A percentile compares a stretch with the other conserved stretches of the same genome.
Evolutionary conservation across 2,888 invertebrate species (phyloP).

Genomic region (Tinea semifulvella): DNA sequence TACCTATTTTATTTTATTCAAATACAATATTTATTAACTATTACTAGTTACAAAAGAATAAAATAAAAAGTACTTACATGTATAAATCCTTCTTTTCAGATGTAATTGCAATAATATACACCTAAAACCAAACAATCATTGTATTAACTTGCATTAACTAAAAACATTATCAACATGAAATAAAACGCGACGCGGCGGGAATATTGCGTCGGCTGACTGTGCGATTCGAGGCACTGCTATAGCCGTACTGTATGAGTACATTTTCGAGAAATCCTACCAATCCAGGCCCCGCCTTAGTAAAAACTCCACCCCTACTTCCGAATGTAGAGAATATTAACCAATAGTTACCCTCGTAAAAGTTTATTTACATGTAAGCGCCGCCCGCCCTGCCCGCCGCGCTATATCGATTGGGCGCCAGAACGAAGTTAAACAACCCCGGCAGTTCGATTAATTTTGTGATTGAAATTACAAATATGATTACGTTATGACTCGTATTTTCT

Average conservation of each 20-base stretch:
- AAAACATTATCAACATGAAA: too few species aligned
- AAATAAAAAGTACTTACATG: too few species aligned
- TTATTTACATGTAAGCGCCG: conserved; percentile 57
- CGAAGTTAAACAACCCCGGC: conserved; percentile 56
- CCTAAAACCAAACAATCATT: too few species aligned
- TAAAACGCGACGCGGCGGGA: too few species aligned
- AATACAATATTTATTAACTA: too few species aligned
- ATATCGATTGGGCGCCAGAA: conserved; percentile 58
- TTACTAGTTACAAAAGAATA: too few species aligned
- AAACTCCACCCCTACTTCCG: conserved; percentile 26
- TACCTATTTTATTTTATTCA: too few species aligned
- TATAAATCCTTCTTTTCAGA: too few species aligned
- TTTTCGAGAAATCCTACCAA: background rate
- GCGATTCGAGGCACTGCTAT: background rate
- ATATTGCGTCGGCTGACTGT: too few species aligned
- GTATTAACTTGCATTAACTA: too few species aligned
- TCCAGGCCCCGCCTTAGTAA: conserved; percentile 4
- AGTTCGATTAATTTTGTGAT: conserved; percentile 60
- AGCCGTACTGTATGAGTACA: background rate
- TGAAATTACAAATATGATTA: conserved; percentile 53
- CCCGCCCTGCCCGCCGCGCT: conserved; percentile 43
- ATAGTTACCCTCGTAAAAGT: conserved; percentile 34
- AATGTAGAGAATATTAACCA: conserved; percentile 25
- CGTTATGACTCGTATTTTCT: conserved; percentile 46
- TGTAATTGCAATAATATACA: too few species aligned